Evolutionary conservation across 2,113 vertebrate genomes (phyloP).

Genomic region (Toxotes jaculatrix): DNA sequence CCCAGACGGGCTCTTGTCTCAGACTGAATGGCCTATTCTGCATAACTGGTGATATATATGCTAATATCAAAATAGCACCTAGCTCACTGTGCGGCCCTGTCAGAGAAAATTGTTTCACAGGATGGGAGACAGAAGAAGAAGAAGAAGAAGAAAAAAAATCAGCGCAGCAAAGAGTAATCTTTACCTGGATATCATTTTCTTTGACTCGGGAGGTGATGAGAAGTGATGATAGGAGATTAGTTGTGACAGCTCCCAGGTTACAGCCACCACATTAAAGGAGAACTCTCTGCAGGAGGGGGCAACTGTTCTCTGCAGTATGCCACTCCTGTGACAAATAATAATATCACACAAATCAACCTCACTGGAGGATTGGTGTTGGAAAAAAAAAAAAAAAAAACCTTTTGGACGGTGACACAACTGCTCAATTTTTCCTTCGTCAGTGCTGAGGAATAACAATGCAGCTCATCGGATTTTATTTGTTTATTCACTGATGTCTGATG

Average conservation of each 20-base stretch:
- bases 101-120: slow-evolving; percentile 75
- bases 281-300: slow-evolving; percentile 19
- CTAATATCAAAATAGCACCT: slow-evolving; percentile 76
- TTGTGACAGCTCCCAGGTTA: slow-evolving; percentile 63
- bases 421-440: neutral
- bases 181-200: slow-evolving; percentile 66
- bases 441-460: slow-evolving; percentile 6
- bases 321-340: slow-evolving; percentile 44
- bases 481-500: slow-evolving; percentile 11
- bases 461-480: neutral
- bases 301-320: slow-evolving; percentile 18
- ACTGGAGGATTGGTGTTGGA: slow-evolving; percentile 11
- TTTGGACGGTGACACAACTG: slow-evolving; percentile 12
- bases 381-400: neutral
- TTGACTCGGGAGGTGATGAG: slow-evolving; percentile 56
- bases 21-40: slow-evolving; percentile 61
- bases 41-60: slow-evolving; percentile 82
- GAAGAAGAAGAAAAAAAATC: slow-evolving; percentile 3
- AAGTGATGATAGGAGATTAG: slow-evolving; percentile 73
- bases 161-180: slow-evolving; percentile 48
- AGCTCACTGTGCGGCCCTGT: slow-evolving; percentile 42
- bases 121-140: slow-evolving; percentile 46
- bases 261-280: slow-evolving; percentile 45
- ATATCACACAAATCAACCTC: slow-evolving; percentile 36
- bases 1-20: slow-evolving; percentile 44